Percentiles rank a stretch among this genome's conserved stretches.
Conservation (phyloP, 64 coral and sea anemone species). For the Dendrophyllia cribrosa region DNA sequence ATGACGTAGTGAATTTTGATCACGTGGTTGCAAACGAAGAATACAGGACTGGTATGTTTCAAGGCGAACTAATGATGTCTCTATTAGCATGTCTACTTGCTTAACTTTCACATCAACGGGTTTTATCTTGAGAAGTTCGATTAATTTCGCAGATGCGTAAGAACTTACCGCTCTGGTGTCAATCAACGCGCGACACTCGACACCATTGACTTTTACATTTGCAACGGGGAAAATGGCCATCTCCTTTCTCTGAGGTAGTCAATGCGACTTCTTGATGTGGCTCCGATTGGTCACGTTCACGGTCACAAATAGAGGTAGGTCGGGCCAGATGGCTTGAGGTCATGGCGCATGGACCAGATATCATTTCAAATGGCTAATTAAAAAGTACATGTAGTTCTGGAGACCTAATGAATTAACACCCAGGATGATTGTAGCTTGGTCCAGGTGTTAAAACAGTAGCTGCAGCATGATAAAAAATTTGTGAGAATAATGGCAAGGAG, state of each 20-base stretch:
- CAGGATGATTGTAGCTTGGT: too few relatives aligned
- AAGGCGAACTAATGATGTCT: background rate
- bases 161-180: slow-evolving; percentile 2
- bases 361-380: too few relatives aligned
- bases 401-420: too few relatives aligned
- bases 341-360: too few relatives aligned
- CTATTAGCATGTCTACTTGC: slow-evolving; percentile 19
- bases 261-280: too few relatives aligned
- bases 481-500: too few relatives aligned
- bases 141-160: slow-evolving; percentile 17
- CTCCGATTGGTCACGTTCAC: too few relatives aligned
- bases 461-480: too few relatives aligned
- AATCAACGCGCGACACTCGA: background rate
- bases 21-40: slow-evolving; percentile 73
- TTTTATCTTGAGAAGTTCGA: slow-evolving; percentile 7
- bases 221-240: slow-evolving; percentile 2
- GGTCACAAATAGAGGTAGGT: too few relatives aligned
- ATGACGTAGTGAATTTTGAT: slow-evolving; percentile 51
- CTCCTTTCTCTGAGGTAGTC: background rate
- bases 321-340: too few relatives aligned
- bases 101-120: background rate
- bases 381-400: too few relatives aligned
- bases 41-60: slow-evolving; percentile 1
- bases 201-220: slow-evolving; percentile 3
- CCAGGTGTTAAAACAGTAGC: too few relatives aligned